Conservation (phyloP, 2,888 invertebrate genomes). For the Idaea aversata region DNA sequence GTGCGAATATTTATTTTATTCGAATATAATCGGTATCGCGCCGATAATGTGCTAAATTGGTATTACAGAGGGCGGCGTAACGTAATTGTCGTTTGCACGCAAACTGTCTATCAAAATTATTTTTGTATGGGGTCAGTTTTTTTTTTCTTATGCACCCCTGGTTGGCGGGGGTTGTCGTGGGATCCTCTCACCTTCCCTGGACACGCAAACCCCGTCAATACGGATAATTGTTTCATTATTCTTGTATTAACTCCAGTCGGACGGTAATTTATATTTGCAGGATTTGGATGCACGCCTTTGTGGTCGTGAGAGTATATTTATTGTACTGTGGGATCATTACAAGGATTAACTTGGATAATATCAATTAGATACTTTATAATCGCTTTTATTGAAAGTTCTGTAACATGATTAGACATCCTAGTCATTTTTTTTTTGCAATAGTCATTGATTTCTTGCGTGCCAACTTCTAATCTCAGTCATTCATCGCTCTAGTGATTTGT, state of each 20-base stretch:
- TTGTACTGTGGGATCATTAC: neutral
- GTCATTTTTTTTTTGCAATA: no score
- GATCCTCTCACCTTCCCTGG: constrained; percentile 47
- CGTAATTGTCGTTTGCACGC: constrained; percentile 74
- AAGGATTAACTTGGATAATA: no score
- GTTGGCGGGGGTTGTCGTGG: constrained; percentile 44
- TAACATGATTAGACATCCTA: no score
- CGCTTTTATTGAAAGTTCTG: no score
- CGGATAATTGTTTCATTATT: constrained; percentile 78
- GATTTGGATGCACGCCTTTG: neutral
- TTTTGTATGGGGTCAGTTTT: constrained; percentile 63
- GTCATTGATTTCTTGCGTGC: no score
- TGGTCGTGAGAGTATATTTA: neutral
- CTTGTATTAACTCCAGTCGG: constrained; percentile 75
- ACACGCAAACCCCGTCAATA: constrained; percentile 70
- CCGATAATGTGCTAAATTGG: constrained; percentile 77
- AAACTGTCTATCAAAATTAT: constrained; percentile 79
- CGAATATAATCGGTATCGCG: constrained; percentile 64
- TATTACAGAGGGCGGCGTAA: constrained; percentile 55
- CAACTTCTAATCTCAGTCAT: no score
- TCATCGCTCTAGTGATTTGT: no score
- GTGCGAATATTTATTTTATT: constrained; percentile 67
- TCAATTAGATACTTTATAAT: no score
- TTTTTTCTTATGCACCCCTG: constrained; percentile 65
- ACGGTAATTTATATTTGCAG: constrained; percentile 54